Evolutionary conservation across 2,888 invertebrate species (phyloP), one percentile per base, ranked within the genome.

Genomic region (Drosophila emarginata): DNA sequence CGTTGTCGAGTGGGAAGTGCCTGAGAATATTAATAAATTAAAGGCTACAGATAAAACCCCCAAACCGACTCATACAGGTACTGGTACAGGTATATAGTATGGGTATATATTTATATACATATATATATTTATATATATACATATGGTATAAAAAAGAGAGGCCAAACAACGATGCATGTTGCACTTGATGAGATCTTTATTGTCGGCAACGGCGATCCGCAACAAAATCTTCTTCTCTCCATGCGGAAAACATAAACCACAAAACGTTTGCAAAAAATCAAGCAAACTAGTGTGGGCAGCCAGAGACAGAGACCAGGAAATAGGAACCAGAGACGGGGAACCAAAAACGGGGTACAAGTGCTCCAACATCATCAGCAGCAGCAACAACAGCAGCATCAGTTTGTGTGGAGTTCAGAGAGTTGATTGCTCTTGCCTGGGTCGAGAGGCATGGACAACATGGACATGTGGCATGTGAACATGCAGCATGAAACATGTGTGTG

Each of bases 151-250:
- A 18, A 21, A 7, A 23, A 36, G 51, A 52, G 65, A 40, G 28
- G 37, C 45, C 39, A 37, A 11, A n/a, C 21, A 52, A 80, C 78
- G 78, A 68, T 77, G 79, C 85, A 84, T 83, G 85, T 72, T 80
- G 85, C 77, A 81, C 76, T 87, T 84, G 83, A 87, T 87, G 83
- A 84, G 83, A 87, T 87, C 88, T 84, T 85, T 77, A 87, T 87
- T 84, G 79, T 74, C 77, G 74, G 79, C 66, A 66, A 66, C 56
- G 50, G 57, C 56, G 51, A 36, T 62, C 60, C 32, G 37, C 67
- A 50, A n/a, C 32, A 36, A 52, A 37, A 9, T 50, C 62, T 11
- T 28, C 26, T 5, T 50, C 39, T 15, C 5, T 51, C 18, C 70
- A 66, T 73, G 77, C 78, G 64, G 37, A 72, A 56, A 74, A 78